Evolutionary conservation across 1,140 invertebrate genomes (phyloP), one percentile per base, ranked within the genome.

Genomic region (Panulirus ornatus): DNA sequence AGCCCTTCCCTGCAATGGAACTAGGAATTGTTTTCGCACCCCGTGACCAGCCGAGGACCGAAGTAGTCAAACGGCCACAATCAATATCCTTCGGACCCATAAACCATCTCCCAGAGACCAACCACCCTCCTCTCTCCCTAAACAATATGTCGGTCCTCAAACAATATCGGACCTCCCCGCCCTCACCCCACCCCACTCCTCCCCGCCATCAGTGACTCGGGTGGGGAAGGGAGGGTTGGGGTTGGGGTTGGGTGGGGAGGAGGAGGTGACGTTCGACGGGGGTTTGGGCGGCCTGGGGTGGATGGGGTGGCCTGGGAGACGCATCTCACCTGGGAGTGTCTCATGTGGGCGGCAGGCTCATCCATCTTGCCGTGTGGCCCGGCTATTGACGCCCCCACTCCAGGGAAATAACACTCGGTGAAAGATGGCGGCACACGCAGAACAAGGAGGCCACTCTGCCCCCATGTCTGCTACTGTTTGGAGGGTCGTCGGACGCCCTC

Each of bases 351-450:
- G 78, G 78, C 78, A 38, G 36, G 22, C 78, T 51, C 78, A 81
- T 81, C 78, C 78, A 81, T 81, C 78, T 81, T 81, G 78, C 40
- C 78, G 44, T 9, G 78, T 44, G 42, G 36, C 78, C 16, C 78
- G 42, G 78, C 78, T 81, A 81, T 81, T 81, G 78, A 81, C 78
- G 78, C 78, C 38, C 5, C 44, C 78, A 81, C 78, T 81, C 78
- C 42, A 44, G 78, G 78, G 78, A 81, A 81, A 81, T 81, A 81
- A 81, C 78, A 76, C 73, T 44, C 42, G 78, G 36, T 44, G 40
- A 81, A 44, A 51, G n/a, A 27, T 27, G 78, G 44, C 14, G 38
- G 78, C 36, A 44, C 36, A 27, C 36, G 40, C 5, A 5, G 42
- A 34, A 38, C 14, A 14, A 44, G 78, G 78, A 44, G 22, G 78